Conservation (phyloP, 1,140 invertebrate species). For the Hirudo medicinalis region DNA sequence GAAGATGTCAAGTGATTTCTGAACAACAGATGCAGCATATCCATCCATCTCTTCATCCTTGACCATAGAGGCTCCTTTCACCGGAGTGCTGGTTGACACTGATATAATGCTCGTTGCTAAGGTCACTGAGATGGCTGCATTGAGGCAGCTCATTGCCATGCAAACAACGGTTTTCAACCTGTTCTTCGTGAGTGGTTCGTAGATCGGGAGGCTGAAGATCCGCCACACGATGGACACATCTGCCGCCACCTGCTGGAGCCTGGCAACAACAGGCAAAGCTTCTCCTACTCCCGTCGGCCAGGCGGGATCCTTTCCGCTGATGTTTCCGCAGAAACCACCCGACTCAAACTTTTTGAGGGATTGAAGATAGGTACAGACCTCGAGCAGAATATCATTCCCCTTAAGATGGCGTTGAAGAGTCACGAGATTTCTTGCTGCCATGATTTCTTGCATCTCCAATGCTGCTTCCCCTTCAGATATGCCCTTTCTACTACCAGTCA, state of each 20-base stretch:
- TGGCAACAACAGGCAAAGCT: constrained; percentile 55
- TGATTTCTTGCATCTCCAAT: constrained; percentile 41
- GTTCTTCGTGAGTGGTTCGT: constrained; percentile 68
- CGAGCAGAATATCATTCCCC: constrained; percentile 63
- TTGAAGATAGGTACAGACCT: constrained; percentile 60
- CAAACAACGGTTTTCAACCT: constrained; percentile 63
- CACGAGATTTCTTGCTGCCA: constrained; percentile 48
- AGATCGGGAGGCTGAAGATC: constrained; percentile 65
- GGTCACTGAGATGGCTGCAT: constrained; percentile 59
- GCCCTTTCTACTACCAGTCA: neutral
- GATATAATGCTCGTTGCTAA: constrained; percentile 53
- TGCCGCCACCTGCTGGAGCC: constrained; percentile 59
- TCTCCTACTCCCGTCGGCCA: constrained; percentile 58
- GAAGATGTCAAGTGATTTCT: constrained; percentile 59
- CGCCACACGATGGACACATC: constrained; percentile 69
- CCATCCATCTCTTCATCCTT: constrained; percentile 44
- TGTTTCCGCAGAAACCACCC: constrained; percentile 54
- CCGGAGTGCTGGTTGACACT: constrained; percentile 50
- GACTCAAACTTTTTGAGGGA: constrained; percentile 58
- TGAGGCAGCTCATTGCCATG: constrained; percentile 63
- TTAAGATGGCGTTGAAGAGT: constrained; percentile 52
- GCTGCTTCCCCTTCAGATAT: constrained; percentile 15
- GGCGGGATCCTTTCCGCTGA: constrained; percentile 52
- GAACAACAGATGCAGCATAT: constrained; percentile 37
- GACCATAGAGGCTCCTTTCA: constrained; percentile 43